Evolutionary conservation across 2,888 invertebrate genomes (phyloP).

Genomic region (Limnephilus marmoratus): DNA sequence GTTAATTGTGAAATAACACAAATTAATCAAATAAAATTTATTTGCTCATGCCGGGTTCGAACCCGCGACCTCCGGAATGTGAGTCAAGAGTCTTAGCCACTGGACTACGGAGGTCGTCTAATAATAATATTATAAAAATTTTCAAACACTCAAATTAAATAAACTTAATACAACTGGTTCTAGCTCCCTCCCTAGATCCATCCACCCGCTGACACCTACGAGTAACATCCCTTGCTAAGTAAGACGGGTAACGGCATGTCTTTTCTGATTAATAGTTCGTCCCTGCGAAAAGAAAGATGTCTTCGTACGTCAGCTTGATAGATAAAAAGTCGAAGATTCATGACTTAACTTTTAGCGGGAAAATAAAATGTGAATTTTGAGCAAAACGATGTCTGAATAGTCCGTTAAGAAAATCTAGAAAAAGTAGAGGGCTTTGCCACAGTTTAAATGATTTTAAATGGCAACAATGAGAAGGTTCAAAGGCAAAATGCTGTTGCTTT

Average conservation of each 20-base stretch:
- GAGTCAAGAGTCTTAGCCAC: too few species aligned
- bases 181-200: background rate
- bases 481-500: too few species aligned
- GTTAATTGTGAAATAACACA: too few species aligned
- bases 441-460: too few species aligned
- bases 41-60: too few species aligned
- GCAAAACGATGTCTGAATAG: background rate
- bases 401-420: too few species aligned
- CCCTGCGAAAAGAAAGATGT: conserved; percentile 17
- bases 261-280: background rate
- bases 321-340: conserved; percentile 2
- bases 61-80: too few species aligned
- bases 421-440: too few species aligned
- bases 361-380: conserved; percentile 5
- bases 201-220: background rate
- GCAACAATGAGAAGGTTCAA: too few species aligned
- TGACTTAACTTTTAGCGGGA: background rate
- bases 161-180: background rate
- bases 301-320: background rate
- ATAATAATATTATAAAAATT: too few species aligned
- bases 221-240: background rate
- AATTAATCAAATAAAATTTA: too few species aligned
- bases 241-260: background rate
- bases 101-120: too few species aligned
- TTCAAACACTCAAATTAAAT: background rate